Conservation (phyloP, 2,888 invertebrate species). For the Patella ulyssiponensis region DNA sequence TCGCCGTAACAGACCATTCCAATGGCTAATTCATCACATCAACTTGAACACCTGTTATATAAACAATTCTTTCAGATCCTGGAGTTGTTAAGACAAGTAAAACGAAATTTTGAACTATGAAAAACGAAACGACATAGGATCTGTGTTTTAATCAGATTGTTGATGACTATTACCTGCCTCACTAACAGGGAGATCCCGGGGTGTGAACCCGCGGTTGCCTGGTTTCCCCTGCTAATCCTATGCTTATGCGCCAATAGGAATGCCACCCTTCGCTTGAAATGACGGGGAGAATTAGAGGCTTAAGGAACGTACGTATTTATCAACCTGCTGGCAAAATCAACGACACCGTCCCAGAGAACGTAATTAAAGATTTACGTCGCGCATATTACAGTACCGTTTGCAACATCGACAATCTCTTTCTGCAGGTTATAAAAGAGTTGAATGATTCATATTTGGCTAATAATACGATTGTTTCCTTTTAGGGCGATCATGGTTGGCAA, state of each 20-base stretch:
- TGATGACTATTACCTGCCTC: too few relatives aligned
- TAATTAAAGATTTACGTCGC: slow-evolving; percentile 39
- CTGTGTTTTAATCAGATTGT: too few relatives aligned
- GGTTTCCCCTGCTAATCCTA: slow-evolving; percentile 50
- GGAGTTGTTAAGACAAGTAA: too few relatives aligned
- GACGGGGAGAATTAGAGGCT: slow-evolving; percentile 45
- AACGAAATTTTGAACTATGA: too few relatives aligned
- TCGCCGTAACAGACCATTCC: too few relatives aligned
- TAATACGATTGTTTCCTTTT: slow-evolving; percentile 50
- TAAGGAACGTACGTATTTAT: slow-evolving; percentile 39
- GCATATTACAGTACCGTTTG: slow-evolving; percentile 48
- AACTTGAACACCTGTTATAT: too few relatives aligned
- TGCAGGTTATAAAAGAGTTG: slow-evolving; percentile 38
- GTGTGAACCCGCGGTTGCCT: slow-evolving; percentile 16
- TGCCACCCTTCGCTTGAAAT: slow-evolving; percentile 55
- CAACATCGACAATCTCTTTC: slow-evolving; percentile 46
- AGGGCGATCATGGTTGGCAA: slow-evolving; percentile 56
- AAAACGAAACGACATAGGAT: too few relatives aligned
- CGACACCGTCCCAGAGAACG: slow-evolving; percentile 46
- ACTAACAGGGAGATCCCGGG: too few relatives aligned
- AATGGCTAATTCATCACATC: too few relatives aligned
- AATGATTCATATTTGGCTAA: slow-evolving; percentile 37
- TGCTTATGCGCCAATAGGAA: slow-evolving; percentile 44
- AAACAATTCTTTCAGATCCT: too few relatives aligned
- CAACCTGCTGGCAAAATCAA: slow-evolving; percentile 47